Evolutionary conservation across 2,797 vertebrate species (phyloP).

Genomic region (Miichthys miiuy): DNA sequence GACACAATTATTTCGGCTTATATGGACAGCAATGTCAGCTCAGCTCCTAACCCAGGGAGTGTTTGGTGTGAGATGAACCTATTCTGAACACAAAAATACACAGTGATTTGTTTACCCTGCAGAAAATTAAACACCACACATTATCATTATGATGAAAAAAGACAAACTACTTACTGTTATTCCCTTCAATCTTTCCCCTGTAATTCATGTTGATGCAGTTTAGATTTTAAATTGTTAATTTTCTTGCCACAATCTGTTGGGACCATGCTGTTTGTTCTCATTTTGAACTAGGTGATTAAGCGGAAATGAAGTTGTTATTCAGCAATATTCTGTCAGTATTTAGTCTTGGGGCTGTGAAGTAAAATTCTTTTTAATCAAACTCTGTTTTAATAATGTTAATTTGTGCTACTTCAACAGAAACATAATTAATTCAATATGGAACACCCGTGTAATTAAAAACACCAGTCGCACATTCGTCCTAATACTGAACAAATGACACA

Average conservation of each 20-base stretch:
- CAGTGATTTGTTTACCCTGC: constrained; percentile 2
- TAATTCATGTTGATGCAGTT: background rate
- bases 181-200: background rate
- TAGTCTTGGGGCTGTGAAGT: background rate
- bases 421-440: background rate
- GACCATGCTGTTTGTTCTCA: background rate
- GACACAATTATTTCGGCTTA: background rate
- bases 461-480: background rate
- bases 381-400: background rate
- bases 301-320: constrained; percentile 5
- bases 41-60: background rate
- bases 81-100: background rate
- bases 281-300: constrained; percentile 6
- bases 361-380: background rate
- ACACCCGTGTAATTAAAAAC: constrained; percentile 8
- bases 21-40: background rate
- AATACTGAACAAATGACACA: constrained; percentile 5
- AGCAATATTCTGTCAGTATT: constrained; percentile 13
- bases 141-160: background rate
- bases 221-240: background rate
- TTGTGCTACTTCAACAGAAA: background rate
- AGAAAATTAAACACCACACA: background rate
- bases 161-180: constrained; percentile 1
- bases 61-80: background rate
- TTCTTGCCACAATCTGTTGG: background rate